Conservation (phyloP, 2,113 vertebrate species). For the Strix aluco region DNA sequence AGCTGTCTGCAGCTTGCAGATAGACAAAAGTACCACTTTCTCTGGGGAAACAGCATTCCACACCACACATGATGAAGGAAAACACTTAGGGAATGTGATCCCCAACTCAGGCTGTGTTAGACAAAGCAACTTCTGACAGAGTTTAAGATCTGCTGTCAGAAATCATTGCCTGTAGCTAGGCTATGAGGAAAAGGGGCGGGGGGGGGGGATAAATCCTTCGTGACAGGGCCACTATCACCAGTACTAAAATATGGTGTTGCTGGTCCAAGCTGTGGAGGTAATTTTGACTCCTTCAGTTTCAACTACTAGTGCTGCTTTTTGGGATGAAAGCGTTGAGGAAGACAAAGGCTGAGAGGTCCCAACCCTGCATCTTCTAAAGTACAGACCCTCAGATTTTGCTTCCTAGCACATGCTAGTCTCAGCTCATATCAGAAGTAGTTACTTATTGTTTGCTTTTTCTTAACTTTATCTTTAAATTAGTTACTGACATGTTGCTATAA, state of each 20-base stretch:
- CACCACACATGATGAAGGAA: not conserved
- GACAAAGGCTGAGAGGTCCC: not conserved
- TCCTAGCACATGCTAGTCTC: not conserved
- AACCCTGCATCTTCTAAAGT: not conserved
- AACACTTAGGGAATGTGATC: not conserved
- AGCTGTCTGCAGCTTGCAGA: not conserved
- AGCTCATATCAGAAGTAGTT: not conserved
- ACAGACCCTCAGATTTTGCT: not conserved
- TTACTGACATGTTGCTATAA: not conserved
- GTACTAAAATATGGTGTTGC: not conserved
- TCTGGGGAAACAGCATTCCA: not conserved
- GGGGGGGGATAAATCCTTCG: not conserved
- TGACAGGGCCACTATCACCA: not conserved
- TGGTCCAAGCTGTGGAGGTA: not conserved
- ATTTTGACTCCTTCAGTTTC: not conserved
- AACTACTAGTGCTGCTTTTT: not conserved
- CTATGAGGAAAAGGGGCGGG: not conserved
- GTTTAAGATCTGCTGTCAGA: not conserved
- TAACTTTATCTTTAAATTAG: not conserved
- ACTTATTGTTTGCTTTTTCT: not conserved
- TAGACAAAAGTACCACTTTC: fast-evolving
- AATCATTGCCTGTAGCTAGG: not conserved
- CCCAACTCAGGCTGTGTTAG: not conserved
- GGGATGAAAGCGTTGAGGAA: not conserved
- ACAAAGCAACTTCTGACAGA: not conserved